phyloP scores from a whole-genome alignment of 64 coral and sea anemone genomes.

The Astreopora myriophthalma region DNA sequence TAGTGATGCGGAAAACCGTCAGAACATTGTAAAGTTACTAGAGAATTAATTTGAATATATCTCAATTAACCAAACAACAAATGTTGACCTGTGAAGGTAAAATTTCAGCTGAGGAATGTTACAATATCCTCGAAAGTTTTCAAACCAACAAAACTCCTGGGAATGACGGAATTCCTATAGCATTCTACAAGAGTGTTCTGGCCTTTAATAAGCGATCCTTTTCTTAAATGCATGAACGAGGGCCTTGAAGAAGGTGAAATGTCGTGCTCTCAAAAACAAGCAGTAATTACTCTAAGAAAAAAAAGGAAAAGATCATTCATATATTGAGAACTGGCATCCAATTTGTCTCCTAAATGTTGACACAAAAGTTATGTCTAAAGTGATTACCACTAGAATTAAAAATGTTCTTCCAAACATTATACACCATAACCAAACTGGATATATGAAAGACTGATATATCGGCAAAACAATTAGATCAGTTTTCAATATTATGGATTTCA shows the following conservation, averaged over 20 bases:
- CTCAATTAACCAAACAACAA: not conserved
- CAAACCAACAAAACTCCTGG: conserved; percentile 10
- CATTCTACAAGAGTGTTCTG: conserved; percentile 59
- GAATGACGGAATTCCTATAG: conserved; percentile 42
- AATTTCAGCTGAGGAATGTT: not conserved
- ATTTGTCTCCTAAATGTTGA: too few species aligned
- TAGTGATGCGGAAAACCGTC: not conserved
- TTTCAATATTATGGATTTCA: not conserved
- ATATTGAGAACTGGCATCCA: not conserved
- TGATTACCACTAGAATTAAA: too few species aligned
- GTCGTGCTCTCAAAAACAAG: not conserved
- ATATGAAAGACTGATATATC: not conserved
- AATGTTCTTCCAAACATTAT: too few species aligned
- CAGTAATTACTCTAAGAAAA: not conserved
- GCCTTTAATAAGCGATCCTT: not conserved
- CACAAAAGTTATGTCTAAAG: too few species aligned
- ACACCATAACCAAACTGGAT: too few species aligned
- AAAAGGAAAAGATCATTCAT: not conserved
- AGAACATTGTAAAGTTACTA: not conserved
- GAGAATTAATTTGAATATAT: not conserved
- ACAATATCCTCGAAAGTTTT: not conserved
- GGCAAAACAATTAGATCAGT: not conserved
- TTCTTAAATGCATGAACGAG: conserved; percentile 21
- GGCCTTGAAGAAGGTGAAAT: conserved; percentile 10
- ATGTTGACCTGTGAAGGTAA: not conserved